phyloP scores from a whole-genome alignment of 2,888 invertebrate species.

The Miltochrista miniata region DNA sequence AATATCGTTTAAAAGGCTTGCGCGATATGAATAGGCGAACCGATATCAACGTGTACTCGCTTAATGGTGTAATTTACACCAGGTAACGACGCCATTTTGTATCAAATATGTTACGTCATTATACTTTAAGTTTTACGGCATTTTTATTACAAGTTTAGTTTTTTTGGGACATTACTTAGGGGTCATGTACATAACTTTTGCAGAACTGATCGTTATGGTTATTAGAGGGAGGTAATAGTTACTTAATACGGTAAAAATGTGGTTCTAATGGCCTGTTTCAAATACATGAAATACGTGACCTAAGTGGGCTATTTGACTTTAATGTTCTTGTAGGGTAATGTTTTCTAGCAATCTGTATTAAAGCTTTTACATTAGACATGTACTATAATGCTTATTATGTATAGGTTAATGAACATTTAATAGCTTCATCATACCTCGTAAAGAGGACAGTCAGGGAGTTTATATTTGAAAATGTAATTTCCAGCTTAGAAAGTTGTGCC shows the following conservation, averaged over 20 bases:
- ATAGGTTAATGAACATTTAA: too few relatives aligned
- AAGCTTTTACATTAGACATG: too few relatives aligned
- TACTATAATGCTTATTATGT: background rate
- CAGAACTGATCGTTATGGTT: conserved; percentile 14
- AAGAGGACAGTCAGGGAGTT: too few relatives aligned
- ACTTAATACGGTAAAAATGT: conserved; percentile 14
- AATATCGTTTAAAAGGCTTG: conserved; percentile 16
- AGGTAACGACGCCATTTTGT: conserved; percentile 53
- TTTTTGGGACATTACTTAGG: conserved; percentile 34
- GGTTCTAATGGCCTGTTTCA: conserved; percentile 7
- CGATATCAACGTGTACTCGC: conserved; percentile 29
- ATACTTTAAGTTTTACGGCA: conserved; percentile 42
- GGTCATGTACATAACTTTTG: conserved; percentile 36
- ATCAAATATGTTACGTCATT: conserved; percentile 39
- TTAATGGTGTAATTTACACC: conserved; percentile 47
- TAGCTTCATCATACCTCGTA: too few relatives aligned
- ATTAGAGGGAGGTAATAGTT: conserved; percentile 6
- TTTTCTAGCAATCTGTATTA: background rate
- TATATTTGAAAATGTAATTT: too few relatives aligned
- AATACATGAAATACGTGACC: conserved; percentile 11
- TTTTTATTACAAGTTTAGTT: conserved; percentile 31
- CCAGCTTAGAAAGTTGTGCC: too few relatives aligned
- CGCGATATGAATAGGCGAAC: conserved; percentile 26
- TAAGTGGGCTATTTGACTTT: background rate
- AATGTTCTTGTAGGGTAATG: background rate